Evolutionary conservation across 2,797 vertebrate species (phyloP), one percentile per base, ranked within the genome.

Genomic region (Tauraco hartlaubi): DNA sequence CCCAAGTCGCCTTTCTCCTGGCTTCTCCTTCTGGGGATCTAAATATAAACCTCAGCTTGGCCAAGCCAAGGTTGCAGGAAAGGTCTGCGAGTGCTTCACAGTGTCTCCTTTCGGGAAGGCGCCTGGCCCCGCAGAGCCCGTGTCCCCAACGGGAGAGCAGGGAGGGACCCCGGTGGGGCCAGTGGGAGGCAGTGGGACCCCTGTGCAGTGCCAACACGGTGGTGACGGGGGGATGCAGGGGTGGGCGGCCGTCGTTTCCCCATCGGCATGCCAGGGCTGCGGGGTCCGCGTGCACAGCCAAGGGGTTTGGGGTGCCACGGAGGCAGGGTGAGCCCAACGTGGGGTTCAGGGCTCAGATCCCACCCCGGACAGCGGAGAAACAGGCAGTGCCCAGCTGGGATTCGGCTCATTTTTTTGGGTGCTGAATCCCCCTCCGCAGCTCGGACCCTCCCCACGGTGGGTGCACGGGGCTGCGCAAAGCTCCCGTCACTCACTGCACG

Each of bases 31-130:
- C 59, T 84, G 77, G 59, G 46, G 74, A 52, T 92, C 97, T 97
- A 97, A 97, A 97, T 97, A 97, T 97, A 97, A 97, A 97, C 90
- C 49, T 54, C 35, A 2, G 58, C 84, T 68, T 87, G 72, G 86
- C 59, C 94, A 95, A 95, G 89, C 71, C 92, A 93, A 95, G 96
- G 94, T 92, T 96, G 90, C 90, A 93, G 84, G 79, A 90, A 97
- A 96, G 94, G 93, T 95, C 84, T 91, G 83, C 5, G 15, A 56
- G 80, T 78, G 78, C 62, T 75, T 29, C 17, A 8, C 81, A 80
- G 81, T 63, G 85, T 71, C 90, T 69, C 71, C 90, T 96, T 91
- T 89, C 22, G 16, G 83, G 61, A 90, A 56, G 62, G 54, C 35
- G 28, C 72, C 54, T 21, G 64, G 41, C 44, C 68, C 82, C 7